A percentile compares a stretch with the other conserved stretches of the same genome.
These are phyloP conservation scores for Lepisosteus osseus DNA, from an alignment of 2,113 vertebrate species.

Conservation along the genomic window DNA sequence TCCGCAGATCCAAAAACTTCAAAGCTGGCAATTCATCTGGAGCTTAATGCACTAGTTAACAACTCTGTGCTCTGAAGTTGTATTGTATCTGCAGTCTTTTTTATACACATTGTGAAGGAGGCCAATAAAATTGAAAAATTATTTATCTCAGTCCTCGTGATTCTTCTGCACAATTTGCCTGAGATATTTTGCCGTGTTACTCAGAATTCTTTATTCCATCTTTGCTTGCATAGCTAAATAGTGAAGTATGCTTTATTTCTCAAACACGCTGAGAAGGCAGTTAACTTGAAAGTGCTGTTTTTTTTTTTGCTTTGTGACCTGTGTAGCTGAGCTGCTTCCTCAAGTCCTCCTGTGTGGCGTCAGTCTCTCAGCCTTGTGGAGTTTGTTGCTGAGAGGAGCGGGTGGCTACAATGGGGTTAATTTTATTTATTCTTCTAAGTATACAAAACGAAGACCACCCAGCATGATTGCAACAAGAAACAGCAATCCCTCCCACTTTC, in stretches of 20 bases:
- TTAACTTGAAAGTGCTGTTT: too few relatives aligned
- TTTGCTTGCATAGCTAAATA: too few relatives aligned
- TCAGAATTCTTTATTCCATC: too few relatives aligned
- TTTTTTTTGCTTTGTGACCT: too few relatives aligned
- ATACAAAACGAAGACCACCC: slow-evolving; percentile 73
- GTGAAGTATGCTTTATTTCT: too few relatives aligned
- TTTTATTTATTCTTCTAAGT: slow-evolving; percentile 66
- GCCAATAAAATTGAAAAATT: slow-evolving; percentile 57
- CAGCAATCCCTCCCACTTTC: slow-evolving; percentile 37
- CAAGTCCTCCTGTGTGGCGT: slow-evolving; percentile 21
- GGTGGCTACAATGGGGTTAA: slow-evolving; percentile 65
- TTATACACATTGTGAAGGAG: slow-evolving; percentile 44
- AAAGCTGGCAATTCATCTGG: slow-evolving; percentile 13
- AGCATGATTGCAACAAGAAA: slow-evolving; percentile 64
- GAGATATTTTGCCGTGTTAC: neutral
- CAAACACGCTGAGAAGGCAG: too few relatives aligned
- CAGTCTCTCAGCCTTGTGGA: slow-evolving; percentile 28
- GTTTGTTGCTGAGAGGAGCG: slow-evolving; percentile 42
- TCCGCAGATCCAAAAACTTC: slow-evolving; percentile 28
- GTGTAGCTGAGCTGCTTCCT: slow-evolving; percentile 17
- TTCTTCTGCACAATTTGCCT: neutral
- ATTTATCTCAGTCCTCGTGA: slow-evolving; percentile 41
- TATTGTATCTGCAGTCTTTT: slow-evolving; percentile 14
- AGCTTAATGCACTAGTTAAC: neutral
- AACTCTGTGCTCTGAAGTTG: neutral